Conservation (phyloP, 2,888 invertebrate species). For the Xylota sylvarum region DNA sequence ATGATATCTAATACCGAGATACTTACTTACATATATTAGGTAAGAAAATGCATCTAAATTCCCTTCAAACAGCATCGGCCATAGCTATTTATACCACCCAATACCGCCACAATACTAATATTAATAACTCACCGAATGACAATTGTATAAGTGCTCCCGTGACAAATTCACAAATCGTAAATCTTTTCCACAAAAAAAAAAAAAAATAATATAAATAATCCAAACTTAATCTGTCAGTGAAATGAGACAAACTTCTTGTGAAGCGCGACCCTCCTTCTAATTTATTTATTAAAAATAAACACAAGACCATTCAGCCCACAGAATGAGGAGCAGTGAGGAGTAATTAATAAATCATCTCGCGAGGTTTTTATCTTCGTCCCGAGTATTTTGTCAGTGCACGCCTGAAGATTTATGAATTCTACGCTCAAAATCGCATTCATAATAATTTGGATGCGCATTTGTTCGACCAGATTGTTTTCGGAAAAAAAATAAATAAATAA, state of each 20-base stretch:
- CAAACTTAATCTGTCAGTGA: slow-evolving; percentile 73
- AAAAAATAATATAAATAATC: slow-evolving; percentile 56
- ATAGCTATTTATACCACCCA: background rate
- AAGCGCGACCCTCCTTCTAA: slow-evolving; percentile 58
- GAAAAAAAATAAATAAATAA: slow-evolving; percentile 17
- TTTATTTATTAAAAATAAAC: slow-evolving; percentile 73
- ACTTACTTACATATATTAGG: no score
- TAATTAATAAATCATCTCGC: slow-evolving; percentile 71
- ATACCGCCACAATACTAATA: background rate
- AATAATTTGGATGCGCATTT: slow-evolving; percentile 57
- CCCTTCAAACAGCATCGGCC: no score
- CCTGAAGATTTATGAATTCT: slow-evolving; percentile 61
- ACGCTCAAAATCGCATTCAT: slow-evolving; percentile 52
- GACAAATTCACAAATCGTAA: slow-evolving; percentile 72
- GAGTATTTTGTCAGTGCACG: slow-evolving; percentile 66
- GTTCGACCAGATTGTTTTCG: slow-evolving; percentile 48
- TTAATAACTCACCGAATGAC: slow-evolving; percentile 40
- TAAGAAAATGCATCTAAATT: no score
- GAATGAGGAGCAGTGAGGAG: no score
- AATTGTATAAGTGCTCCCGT: slow-evolving; percentile 32
- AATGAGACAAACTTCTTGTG: slow-evolving; percentile 58
- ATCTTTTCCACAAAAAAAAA: slow-evolving; percentile 37
- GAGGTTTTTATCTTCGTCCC: slow-evolving; percentile 53
- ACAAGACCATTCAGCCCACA: slow-evolving; percentile 41
- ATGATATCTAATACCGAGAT: no score